Conservation (phyloP, 2,797 vertebrate species). For the Diceros bicornis region DNA sequence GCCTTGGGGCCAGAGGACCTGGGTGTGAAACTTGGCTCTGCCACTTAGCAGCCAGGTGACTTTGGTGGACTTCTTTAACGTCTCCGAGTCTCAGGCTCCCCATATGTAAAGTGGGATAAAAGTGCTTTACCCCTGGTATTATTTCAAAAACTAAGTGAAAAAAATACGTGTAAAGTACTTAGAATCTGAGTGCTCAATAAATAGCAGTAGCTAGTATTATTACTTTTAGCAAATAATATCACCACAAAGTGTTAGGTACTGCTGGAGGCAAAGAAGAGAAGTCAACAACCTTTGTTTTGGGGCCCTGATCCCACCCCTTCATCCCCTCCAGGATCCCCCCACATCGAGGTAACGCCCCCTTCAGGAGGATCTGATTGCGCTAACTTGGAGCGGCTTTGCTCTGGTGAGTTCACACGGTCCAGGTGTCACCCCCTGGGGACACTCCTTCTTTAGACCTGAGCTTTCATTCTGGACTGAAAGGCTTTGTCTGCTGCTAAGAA, state of each 20-base stretch:
- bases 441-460: slow-evolving; percentile 52
- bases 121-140: neutral
- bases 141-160: neutral
- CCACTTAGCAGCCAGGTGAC: neutral
- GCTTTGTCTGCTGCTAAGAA: slow-evolving; percentile 42
- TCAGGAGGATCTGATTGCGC: neutral
- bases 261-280: neutral
- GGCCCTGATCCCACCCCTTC: neutral
- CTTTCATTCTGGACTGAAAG: slow-evolving; percentile 27
- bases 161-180: neutral
- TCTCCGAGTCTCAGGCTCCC: neutral
- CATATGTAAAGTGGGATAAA: neutral
- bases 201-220: neutral
- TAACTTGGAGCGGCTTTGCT: neutral
- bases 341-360: neutral
- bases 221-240: neutral
- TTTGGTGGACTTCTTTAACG: neutral
- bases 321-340: neutral
- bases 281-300: neutral
- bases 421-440: slow-evolving; percentile 27
- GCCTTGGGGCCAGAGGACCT: neutral
- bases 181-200: neutral
- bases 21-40: neutral
- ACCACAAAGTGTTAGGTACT: neutral
- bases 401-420: neutral